phyloP scores from a whole-genome alignment of 2,113 vertebrate genomes.

The Malurus melanocephalus region DNA sequence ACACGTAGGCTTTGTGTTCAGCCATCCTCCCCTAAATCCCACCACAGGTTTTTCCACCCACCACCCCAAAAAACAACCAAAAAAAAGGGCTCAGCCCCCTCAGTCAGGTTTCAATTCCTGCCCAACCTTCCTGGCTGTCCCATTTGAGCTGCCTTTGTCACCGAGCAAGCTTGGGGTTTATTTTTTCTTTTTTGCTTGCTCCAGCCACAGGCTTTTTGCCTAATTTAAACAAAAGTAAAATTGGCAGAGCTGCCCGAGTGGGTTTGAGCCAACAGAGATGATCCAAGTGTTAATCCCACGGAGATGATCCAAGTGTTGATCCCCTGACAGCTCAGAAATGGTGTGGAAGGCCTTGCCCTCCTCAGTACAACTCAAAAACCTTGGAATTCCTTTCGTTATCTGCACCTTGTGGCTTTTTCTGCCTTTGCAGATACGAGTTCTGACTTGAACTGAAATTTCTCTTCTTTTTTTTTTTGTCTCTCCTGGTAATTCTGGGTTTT shows the following conservation, averaged over 20 bases:
- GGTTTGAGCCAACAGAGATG: constrained; percentile 27
- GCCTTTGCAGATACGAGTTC: constrained; percentile 2
- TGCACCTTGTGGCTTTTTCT: not conserved
- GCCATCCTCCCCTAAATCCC: constrained; percentile 47
- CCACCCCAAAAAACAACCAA: not conserved
- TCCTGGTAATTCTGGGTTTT: constrained; percentile 1
- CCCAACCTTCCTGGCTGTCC: constrained; percentile 21
- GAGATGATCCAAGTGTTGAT: not conserved
- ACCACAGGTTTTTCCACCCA: constrained; percentile 25
- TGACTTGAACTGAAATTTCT: constrained; percentile 11
- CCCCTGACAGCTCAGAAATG: constrained; percentile 30
- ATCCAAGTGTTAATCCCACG: not conserved
- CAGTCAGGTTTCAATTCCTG: not conserved
- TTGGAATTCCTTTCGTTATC: constrained; percentile 20
- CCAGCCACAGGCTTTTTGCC: constrained; percentile 40
- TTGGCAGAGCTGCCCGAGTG: constrained; percentile 33
- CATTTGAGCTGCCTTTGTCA: constrained; percentile 20
- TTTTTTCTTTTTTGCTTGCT: constrained; percentile 1
- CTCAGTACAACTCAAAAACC: constrained; percentile 9
- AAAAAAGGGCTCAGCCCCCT: constrained; percentile 21
- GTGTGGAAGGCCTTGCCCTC: not conserved
- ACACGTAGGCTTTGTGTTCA: constrained; percentile 62
- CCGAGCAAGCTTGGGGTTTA: not conserved
- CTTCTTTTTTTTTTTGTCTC: not conserved
- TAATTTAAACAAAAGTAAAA: constrained; percentile 39